Evolutionary conservation across 1,140 invertebrate species (phyloP), one percentile per base, ranked within the genome.

Genomic region (Drosophila subobscura): DNA sequence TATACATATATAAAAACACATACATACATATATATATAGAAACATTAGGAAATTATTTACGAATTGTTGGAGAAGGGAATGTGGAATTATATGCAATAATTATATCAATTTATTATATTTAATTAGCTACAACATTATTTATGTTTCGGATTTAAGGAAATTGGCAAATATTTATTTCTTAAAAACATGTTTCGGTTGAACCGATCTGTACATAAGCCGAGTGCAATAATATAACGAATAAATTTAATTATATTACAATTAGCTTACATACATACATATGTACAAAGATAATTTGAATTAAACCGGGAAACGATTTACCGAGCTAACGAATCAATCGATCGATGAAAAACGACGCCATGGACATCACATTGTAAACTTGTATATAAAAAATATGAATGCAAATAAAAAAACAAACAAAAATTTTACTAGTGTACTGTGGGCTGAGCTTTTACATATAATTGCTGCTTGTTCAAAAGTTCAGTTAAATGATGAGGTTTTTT

Each of bases 301-400:
- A 45, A 70, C 60, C 56, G 71, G 70, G 41, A 66, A 73, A 72
- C 46, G 83, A 80, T 77, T 64, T 85, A 80, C 33, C 33, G 10
- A 37, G 33, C 33, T 37, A 60, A 50, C 42, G 61, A 63, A 63
- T 50, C 57, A 64, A 59, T 51, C 61, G 52, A 78, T 58, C 46
- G 63, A 54, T 61, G 42, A 42, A 60, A 61, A 72, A 58, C 37
- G 50, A 68, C 56, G 56, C 54, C 51, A 68, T 47, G 61, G 33
- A 76, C 79, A 76, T 72, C 59, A 79, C 59, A 80, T 77, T 85
- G 81, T 85, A 86, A 80, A 85, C 76, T 86, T 85, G 81, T 85
- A 86, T 75, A 85, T 85, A 85, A 71, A 77, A 85, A 71, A 68
- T 80, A 80, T 85, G 79, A 85, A 85, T 61, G 80, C 80, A 86